These are phyloP conservation scores for Rhyzopertha dominica DNA, from an alignment of 1,140 invertebrate genomes.

Conservation along the genomic window DNA sequence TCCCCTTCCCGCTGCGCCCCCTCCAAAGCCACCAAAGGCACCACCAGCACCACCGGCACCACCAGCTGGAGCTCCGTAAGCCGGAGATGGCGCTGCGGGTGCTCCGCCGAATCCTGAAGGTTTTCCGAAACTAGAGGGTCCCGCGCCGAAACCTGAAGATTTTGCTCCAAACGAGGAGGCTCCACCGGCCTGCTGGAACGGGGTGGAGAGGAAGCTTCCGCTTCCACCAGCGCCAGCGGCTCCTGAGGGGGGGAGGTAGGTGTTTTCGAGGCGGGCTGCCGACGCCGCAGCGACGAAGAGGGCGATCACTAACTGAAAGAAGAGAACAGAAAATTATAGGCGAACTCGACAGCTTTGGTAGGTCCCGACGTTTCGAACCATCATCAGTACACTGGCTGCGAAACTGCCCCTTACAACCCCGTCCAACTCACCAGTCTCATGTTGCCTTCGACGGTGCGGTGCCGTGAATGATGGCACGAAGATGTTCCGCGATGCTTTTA, in stretches of 20 bases:
- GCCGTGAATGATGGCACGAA: conserved; percentile 15
- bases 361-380: background rate
- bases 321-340: conserved; percentile 11
- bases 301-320: conserved; percentile 19
- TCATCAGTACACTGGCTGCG: conserved; percentile 3
- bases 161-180: too few relatives aligned
- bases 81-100: too few relatives aligned
- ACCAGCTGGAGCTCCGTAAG: conserved; percentile 1
- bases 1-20: background rate
- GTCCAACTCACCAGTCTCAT: conserved; percentile 17
- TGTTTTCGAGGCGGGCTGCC: conserved; percentile 29
- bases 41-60: background rate
- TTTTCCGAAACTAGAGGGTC: too few relatives aligned
- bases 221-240: conserved; percentile 16
- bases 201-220: conserved; percentile 12
- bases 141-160: too few relatives aligned
- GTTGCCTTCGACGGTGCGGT: conserved; percentile 11
- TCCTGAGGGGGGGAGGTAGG: conserved; percentile 30
- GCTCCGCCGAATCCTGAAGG: too few relatives aligned
- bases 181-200: background rate
- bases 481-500: conserved; percentile 18
- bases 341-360: background rate
- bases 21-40: conserved; percentile 8
- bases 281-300: conserved; percentile 30
- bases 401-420: conserved; percentile 5